Base-by-base conservation (phyloP, 2,113 vertebrate species). In the Phylloscopus trochiloides region DNA sequence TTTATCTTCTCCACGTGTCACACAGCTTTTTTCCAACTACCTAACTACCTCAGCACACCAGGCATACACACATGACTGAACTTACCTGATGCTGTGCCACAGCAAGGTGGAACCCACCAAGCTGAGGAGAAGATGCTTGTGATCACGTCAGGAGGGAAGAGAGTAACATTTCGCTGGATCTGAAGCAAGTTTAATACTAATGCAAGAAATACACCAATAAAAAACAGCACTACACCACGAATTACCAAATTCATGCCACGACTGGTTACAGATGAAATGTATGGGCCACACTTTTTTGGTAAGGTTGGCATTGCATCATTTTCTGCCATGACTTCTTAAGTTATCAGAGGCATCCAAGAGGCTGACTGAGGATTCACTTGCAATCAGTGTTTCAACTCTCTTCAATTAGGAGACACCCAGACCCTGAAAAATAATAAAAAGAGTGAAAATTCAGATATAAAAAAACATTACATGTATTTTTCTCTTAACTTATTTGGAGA, bases 81-180 rank as follows among this genome's bases (percentile, higher is more conserved):
- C 72, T 96, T 97, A 99, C 99, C 99, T 98, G 99, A 98, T 4
- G 99, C 99, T 9, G 98, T 99, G 66, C 99, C 99, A 95, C 99
- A 99, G 97, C 99, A 99, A 6, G 98, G 99, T 3, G 99, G 98
- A 15, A 99, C 99, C 99, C 99, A 99, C 99, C 99, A 99, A 32
- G 99, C 99, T 7, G 99, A 99, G 74, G 99, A 99, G 97, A 99
- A 99, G 97, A 99, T 98, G 95, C 99, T 99, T 88, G 99, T 99
- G 94, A 99, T 98, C 94, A 99, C 99, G 14, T 99, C 99, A 6
- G 99, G 99, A 75, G 99, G 99, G 85, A 99, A 99, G n/a, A 99
- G 98, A 4, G 99, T 99, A 96, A 99, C 98, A 0, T 99, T 99
- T 63, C 99, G 98, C 98, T 99, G 99, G 93, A 99, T 99, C 98